These are phyloP conservation scores for Darevskia mixta DNA, from an alignment of 2,797 vertebrate species.

Conservation along the genomic window DNA sequence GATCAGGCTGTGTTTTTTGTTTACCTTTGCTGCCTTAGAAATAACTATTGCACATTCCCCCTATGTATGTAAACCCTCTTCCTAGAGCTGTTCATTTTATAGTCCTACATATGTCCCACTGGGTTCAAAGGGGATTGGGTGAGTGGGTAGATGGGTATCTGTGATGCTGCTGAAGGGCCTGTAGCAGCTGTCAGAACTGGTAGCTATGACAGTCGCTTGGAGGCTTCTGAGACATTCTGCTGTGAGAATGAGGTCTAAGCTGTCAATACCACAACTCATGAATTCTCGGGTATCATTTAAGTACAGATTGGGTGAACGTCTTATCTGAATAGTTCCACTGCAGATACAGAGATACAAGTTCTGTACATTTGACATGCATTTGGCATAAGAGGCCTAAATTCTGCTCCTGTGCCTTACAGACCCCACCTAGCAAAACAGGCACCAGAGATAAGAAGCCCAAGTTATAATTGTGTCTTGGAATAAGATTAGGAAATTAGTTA, in stretches of 20 bases:
- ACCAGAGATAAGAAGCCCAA: slow-evolving; percentile 3
- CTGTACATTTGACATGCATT: background rate
- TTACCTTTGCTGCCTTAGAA: too few species aligned
- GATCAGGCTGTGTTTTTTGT: too few species aligned
- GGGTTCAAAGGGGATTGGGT: too few species aligned
- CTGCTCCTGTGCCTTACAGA: background rate
- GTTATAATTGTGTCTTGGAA: slow-evolving; percentile 32
- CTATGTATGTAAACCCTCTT: background rate
- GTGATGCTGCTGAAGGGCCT: background rate
- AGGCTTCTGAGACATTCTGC: background rate
- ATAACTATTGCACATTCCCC: too few species aligned
- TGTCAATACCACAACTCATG: background rate
- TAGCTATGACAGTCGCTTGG: too few species aligned
- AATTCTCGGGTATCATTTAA: background rate
- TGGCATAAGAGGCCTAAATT: background rate
- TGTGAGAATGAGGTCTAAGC: background rate
- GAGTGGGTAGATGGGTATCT: background rate
- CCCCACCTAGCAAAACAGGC: background rate
- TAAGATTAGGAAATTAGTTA: slow-evolving; percentile 33
- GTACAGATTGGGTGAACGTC: background rate
- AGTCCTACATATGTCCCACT: too few species aligned
- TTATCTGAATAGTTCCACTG: background rate
- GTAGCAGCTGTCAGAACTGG: background rate
- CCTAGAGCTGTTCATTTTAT: background rate
- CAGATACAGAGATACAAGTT: background rate